These are phyloP conservation scores for Drosophila parabipectinata DNA, from an alignment of 1,140 invertebrate genomes.

Conservation along the genomic window DNA sequence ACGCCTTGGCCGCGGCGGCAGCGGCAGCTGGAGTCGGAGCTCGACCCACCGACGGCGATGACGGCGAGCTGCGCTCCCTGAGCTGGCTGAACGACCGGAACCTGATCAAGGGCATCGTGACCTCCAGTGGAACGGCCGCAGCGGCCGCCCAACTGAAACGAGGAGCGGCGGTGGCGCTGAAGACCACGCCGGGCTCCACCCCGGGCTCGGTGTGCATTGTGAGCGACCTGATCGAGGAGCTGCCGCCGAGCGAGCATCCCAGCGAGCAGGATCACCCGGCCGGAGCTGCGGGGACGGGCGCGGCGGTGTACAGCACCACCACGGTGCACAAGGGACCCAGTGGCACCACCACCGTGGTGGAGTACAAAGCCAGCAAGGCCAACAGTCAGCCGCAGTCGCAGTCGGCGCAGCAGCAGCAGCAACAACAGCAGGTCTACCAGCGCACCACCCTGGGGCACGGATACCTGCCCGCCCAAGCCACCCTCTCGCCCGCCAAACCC, in stretches of 20 bases:
- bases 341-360: conserved; percentile 81
- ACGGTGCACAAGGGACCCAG: conserved; percentile 82
- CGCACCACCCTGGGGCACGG: conserved; percentile 31
- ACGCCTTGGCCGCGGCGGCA: conserved; percentile 49
- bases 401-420: conserved; percentile 5
- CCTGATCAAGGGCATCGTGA: conserved; percentile 90
- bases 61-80: conserved; percentile 95
- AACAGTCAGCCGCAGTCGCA: conserved; percentile 13
- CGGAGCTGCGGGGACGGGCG: conserved; percentile 1
- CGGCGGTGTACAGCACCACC: conserved; percentile 68
- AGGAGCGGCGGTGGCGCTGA: conserved; percentile 34
- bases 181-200: conserved; percentile 14
- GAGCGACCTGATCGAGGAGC: conserved; percentile 70
- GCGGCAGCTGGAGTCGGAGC: conserved; percentile 23
- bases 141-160: conserved; percentile 11
- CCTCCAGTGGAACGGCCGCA: conserved; percentile 34
- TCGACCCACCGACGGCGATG: conserved; percentile 75
- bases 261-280: conserved; percentile 16
- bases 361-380: conserved; percentile 72
- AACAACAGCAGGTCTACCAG: conserved; percentile 8
- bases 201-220: conserved; percentile 56
- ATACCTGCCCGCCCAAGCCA: conserved; percentile 44
- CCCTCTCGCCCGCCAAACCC: conserved; percentile 3
- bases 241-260: conserved; percentile 32
- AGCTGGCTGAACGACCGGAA: conserved; percentile 96